phyloP scores from a whole-genome alignment of 2,888 invertebrate species.

The Gymnoscelis rufifasciata region DNA sequence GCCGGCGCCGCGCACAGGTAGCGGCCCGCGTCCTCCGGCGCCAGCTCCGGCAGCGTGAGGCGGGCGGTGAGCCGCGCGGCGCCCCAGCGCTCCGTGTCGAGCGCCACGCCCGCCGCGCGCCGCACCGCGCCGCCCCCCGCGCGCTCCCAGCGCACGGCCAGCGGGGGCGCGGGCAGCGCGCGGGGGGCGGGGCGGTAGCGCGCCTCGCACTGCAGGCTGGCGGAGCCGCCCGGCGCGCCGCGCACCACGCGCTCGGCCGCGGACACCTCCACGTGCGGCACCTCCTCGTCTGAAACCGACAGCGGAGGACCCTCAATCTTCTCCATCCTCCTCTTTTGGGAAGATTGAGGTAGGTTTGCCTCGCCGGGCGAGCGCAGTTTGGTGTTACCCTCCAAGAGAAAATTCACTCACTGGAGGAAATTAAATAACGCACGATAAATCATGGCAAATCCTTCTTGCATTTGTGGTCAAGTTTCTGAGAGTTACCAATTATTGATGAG shows the following conservation, averaged over 20 bases:
- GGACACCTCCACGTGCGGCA: constrained; percentile 37
- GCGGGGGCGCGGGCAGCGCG: constrained; percentile 43
- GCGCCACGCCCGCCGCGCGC: constrained; percentile 80
- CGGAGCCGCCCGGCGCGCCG: constrained; percentile 40
- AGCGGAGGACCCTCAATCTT: not conserved
- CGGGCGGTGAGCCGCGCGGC: constrained; percentile 42
- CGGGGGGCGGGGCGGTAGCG: constrained; percentile 46
- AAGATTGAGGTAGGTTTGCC: no score
- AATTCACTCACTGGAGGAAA: no score
- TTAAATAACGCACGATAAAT: no score
- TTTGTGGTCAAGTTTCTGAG: no score
- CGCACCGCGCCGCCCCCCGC: constrained; percentile 58
- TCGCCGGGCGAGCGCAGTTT: no score
- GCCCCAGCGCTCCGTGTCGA: no score
- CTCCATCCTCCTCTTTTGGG: no score
- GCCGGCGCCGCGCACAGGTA: constrained; percentile 42
- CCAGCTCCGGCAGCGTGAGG: constrained; percentile 75
- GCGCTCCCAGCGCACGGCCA: constrained; percentile 48
- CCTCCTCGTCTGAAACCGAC: constrained; percentile 32
- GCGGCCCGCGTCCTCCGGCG: constrained; percentile 64
- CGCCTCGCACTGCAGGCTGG: constrained; percentile 54
- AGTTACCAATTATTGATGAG: no score
- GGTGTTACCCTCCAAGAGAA: no score
- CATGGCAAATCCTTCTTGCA: no score
- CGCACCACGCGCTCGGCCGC: constrained; percentile 21